phyloP scores from a whole-genome alignment of 1,140 invertebrate species.

The Sesamia nonagrioides region DNA sequence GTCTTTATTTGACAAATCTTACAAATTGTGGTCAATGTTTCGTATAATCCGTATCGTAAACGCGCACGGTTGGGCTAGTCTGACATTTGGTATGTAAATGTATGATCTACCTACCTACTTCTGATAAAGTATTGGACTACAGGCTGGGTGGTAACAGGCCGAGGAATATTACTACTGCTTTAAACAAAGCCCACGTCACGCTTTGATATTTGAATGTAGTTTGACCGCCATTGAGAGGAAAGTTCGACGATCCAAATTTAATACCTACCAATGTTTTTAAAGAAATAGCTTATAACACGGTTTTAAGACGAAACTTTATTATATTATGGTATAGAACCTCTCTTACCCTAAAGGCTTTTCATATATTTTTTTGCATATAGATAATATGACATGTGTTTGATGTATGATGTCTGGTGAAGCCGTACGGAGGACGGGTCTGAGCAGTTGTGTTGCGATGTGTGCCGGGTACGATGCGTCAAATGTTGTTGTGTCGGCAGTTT shows the following conservation, averaged over 20 bases:
- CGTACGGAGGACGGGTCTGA: no score
- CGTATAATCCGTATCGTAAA: constrained; percentile 45
- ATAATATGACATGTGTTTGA: no score
- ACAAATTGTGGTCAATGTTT: constrained; percentile 43
- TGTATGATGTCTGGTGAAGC: no score
- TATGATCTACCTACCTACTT: constrained; percentile 22
- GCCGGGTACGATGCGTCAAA: no score
- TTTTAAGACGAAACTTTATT: no score
- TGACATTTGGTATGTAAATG: constrained; percentile 44
- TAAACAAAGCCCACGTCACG: background rate
- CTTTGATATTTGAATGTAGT: background rate
- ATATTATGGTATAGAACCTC: no score
- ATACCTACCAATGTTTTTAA: background rate
- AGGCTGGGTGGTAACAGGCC: background rate
- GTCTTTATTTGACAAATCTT: constrained; percentile 51
- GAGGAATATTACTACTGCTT: background rate
- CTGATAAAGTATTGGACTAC: background rate
- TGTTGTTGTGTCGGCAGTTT: no score
- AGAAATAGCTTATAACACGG: no score
- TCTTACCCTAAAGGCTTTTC: no score
- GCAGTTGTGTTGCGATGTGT: no score
- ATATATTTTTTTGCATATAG: no score
- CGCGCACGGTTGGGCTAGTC: constrained; percentile 1
- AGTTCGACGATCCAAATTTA: background rate
- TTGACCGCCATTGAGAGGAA: background rate